Base-by-base conservation (phyloP, 2,888 invertebrate genomes). In the Cheilosia scutellata region DNA sequence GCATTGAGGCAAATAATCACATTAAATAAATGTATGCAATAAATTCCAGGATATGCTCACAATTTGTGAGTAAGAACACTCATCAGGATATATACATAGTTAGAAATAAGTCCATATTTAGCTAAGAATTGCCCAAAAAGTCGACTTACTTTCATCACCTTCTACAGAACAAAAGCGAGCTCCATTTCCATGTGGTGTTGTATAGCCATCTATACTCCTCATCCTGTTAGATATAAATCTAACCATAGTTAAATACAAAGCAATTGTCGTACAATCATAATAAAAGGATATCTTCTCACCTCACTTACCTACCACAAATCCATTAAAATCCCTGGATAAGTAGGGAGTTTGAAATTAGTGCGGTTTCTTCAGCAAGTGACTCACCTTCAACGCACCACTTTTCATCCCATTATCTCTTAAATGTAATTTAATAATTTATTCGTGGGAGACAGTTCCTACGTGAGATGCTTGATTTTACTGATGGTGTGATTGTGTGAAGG, bases 371-470 rank as follows among this genome's bases (percentile, higher is more conserved):
- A 31, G 29, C 20, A 31, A 31, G 51, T 33, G 51, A 68, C 76
- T 51, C 58, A 66, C 51, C 53, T 27, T 33, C 33, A 33, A 37
- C 11, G 9, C 37, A 37, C 4, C 27, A 42, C 51, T 33, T 57
- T 42, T 71, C 31, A 44, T 62, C 77, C 70, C 47, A 70, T 78
- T 62, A 63, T 63, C 70, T 62, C 44, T 60, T 78, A 63, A 70
- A 71, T 49, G 77, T 78, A 55, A 78, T 78, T 78, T 78, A 78
- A 78, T 78, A 78, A 78, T 78, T 78, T 70, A 78, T 78, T 70
- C 62, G 31, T 29, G 47, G 31, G 13, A 33, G 60, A 60, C 5
- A 44, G 62, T 37, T 55, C n/a, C 70, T 55, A 70, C 70, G 70
- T 78, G 70, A 33, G 60, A 42, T 16, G 13, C 57, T 37, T 27